A percentile compares a stretch with the other conserved stretches of the same genome.
Evolutionary conservation across 2,113 vertebrate species (phyloP).

Genomic region (Nothobranchius furzeri): DNA sequence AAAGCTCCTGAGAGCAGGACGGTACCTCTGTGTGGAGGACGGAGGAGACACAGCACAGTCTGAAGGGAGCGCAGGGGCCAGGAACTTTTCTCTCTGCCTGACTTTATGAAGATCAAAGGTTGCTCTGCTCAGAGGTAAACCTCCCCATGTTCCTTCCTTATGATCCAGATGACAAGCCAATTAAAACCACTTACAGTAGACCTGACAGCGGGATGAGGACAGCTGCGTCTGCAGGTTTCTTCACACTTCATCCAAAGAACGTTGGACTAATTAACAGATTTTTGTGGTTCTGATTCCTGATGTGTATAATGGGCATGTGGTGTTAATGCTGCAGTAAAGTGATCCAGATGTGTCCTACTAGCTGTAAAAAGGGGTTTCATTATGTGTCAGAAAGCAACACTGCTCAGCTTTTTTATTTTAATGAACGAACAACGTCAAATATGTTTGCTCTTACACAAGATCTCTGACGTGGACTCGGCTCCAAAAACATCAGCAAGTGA

Average conservation of each 20-base stretch:
- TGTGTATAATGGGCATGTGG: no score
- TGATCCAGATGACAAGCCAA: neutral
- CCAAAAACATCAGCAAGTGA: no score
- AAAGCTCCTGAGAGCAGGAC: neutral
- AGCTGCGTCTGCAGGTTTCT: neutral
- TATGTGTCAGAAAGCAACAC: no score
- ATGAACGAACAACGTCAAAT: no score
- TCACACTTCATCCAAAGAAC: neutral
- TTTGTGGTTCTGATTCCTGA: no score
- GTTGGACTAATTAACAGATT: no score
- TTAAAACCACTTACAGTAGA: neutral
- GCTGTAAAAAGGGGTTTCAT: no score
- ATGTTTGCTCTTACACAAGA: no score
- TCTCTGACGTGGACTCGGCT: no score
- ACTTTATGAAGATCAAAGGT: slow-evolving; percentile 47
- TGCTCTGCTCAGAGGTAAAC: slow-evolving; percentile 29
- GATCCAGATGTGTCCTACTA: no score
- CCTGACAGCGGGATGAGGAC: neutral
- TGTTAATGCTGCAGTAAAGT: no score
- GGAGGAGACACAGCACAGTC: neutral
- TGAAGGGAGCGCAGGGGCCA: neutral
- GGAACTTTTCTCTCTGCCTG: neutral
- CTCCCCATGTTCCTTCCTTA: neutral
- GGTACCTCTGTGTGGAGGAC: slow-evolving; percentile 31
- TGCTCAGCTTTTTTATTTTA: no score